Conservation (phyloP, 2,113 vertebrate species). For the Crotalus helleri region DNA sequence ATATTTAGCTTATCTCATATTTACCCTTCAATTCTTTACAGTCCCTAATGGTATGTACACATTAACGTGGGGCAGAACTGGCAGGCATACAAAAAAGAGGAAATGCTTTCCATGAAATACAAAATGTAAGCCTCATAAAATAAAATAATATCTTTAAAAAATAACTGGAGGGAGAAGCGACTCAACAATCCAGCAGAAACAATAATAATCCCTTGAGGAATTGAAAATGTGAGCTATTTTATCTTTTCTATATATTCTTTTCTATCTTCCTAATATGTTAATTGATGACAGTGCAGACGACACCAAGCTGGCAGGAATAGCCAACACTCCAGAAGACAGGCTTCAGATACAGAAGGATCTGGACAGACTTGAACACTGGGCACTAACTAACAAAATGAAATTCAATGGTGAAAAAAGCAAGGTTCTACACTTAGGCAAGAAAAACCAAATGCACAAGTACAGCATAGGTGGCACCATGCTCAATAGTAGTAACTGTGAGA, state of each 20-base stretch:
- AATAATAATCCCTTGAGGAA: conserved; percentile 32
- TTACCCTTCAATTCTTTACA: conserved; percentile 20
- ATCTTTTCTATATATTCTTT: too few relatives aligned
- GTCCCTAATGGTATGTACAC: neutral
- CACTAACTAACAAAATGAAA: too few relatives aligned
- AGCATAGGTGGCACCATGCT: too few relatives aligned
- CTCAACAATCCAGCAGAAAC: conserved; percentile 17
- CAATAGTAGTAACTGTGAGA: too few relatives aligned
- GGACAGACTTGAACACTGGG: too few relatives aligned
- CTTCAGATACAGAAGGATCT: too few relatives aligned
- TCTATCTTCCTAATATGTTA: conserved; percentile 15
- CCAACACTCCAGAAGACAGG: too few relatives aligned
- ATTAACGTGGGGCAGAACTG: conserved; percentile 4
- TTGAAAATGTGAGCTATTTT: neutral
- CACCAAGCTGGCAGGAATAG: too few relatives aligned
- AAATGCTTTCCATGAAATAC: conserved; percentile 28
- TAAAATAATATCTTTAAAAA: conserved; percentile 22
- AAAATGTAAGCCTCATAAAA: neutral
- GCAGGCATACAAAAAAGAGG: conserved; percentile 15
- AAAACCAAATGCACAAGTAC: too few relatives aligned
- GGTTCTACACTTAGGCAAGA: too few relatives aligned
- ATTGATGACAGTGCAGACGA: conserved; percentile 14
- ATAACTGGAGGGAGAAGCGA: neutral
- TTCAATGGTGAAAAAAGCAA: too few relatives aligned
- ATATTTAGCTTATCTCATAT: conserved; percentile 14